Evolutionary conservation across 2,888 invertebrate genomes (phyloP), one percentile per base, ranked within the genome.

Genomic region (Keiferia lycopersicella): DNA sequence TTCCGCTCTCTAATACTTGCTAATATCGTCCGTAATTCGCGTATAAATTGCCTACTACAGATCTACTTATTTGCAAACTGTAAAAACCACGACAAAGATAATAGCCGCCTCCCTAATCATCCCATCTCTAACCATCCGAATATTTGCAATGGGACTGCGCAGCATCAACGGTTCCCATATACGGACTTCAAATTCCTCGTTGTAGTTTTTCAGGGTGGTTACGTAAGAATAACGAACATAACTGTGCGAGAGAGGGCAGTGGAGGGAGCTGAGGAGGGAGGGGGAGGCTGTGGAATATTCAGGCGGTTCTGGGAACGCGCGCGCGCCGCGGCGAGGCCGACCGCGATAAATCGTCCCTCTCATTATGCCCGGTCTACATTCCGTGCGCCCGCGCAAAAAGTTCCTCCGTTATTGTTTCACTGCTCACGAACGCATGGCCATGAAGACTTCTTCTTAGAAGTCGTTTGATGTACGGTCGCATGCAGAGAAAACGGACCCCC

Each of bases 361-460:
- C 88, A 89, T 91, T 90, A 89, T 90, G 84, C 88, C 81, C 87
- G 77, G 82, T 80, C 90, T 91, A 91, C 90, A 91, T 91, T 91
- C 90, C 87, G 73, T 68, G 71, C 73, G 77, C 73, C 73, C 72
- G 77, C 82, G 51, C 81, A 88, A 89, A 89, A 89, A 89, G 81
- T 77, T 81, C 86, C 61, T 61, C 48, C 61, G 61, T 61, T 86
- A 87, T 88, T 88, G 88, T 88, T 81, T 75, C 75, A 72, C 69
- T 69, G 64, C 64, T 62, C 60, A 53, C 66, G 59, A 68, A 68
- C 63, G 65, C 34, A 64, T 67, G 18, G 51, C 69, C 68, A 73
- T 79, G 68, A 67, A 68, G 78, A 64, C 68, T 22, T 53, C 53
- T 22, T 34, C 53, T 22, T 34, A 16, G 45, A n/a, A 45, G n/a